Conservation (phyloP, 2,113 vertebrate species). For the pig (Sus scrofa) region T2T-Sscrofa CM000830.6:47651001-47651500, state of each 20-base stretch:
- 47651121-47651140: not conserved
- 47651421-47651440: no score
- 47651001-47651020: constrained; percentile 43
- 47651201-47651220: not conserved
- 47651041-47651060: constrained; percentile 6
- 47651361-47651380: constrained; percentile 32
- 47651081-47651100: constrained; percentile 39
- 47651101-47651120: constrained; percentile 44
- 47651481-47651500: no score
- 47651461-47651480: no score
- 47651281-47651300: constrained; percentile 51
- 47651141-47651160: not conserved
- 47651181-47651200: not conserved
- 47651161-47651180: not conserved
- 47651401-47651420: constrained; percentile 45
- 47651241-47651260: not conserved
- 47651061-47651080: constrained; percentile 53
- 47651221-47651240: not conserved
- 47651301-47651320: not conserved
- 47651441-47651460: no score
- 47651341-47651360: constrained; percentile 22
- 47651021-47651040: not conserved
- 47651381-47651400: constrained; percentile 45
- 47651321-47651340: constrained; percentile 25
- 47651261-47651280: constrained; percentile 34